Conservation (phyloP, 2,113 vertebrate genomes). For the Lampris megalopsis region DNA sequence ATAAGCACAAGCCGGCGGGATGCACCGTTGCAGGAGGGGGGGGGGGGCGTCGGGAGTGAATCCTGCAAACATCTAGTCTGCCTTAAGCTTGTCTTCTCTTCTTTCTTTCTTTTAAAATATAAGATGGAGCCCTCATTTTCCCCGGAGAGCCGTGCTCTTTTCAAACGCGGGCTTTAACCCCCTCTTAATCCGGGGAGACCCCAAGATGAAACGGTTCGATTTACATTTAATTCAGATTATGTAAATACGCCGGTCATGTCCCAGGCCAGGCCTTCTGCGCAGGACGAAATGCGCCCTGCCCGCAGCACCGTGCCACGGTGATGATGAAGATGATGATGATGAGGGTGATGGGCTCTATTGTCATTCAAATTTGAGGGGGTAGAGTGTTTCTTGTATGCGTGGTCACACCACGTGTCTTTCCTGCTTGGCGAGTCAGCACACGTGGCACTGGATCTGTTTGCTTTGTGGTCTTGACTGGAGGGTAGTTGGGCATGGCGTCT, state of each 20-base stretch:
- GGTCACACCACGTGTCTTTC: constrained; percentile 43
- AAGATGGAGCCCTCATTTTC: constrained; percentile 58
- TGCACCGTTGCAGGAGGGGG: constrained; percentile 54
- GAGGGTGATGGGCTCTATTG: constrained; percentile 60
- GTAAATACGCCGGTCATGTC: constrained; percentile 76
- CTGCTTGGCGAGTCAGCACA: constrained; percentile 33
- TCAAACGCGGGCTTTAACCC: constrained; percentile 74
- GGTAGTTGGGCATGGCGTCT: constrained; percentile 44
- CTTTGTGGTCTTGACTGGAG: constrained; percentile 41
- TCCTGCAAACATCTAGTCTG: constrained; percentile 47
- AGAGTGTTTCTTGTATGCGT: constrained; percentile 41
- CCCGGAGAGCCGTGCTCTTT: constrained; percentile 62
- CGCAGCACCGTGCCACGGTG: constrained; percentile 39
- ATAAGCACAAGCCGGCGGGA: constrained; percentile 56
- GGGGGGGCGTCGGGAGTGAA: constrained; percentile 61
- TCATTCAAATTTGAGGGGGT: constrained; percentile 70
- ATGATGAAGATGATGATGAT: too few relatives aligned
- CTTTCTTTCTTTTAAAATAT: not conserved
- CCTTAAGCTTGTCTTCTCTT: constrained; percentile 55
- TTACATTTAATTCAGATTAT: constrained; percentile 85
- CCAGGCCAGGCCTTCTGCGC: constrained; percentile 62
- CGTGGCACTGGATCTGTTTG: constrained; percentile 46
- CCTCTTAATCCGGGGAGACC: constrained; percentile 69
- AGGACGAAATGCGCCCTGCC: constrained; percentile 59
- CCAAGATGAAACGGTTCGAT: constrained; percentile 76